phyloP scores from a whole-genome alignment of 2,797 vertebrate genomes.

The Uromys caudimaculatus region DNA sequence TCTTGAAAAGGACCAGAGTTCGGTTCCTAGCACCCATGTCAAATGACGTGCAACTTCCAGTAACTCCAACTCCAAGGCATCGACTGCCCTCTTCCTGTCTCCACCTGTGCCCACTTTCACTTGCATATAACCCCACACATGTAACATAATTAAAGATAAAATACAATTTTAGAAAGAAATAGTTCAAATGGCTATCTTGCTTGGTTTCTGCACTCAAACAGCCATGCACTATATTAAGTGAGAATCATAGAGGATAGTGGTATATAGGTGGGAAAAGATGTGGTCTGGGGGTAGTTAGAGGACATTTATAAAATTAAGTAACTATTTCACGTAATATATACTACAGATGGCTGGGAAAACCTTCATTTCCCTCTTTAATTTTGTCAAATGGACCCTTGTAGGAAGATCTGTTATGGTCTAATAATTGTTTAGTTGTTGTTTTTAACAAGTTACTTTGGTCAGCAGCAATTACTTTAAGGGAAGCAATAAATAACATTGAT shows the following conservation, averaged over 20 bases:
- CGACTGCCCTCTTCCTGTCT: background rate
- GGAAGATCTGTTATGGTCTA: conserved; percentile 10
- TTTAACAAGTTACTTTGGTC: background rate
- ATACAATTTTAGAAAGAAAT: conserved; percentile 25
- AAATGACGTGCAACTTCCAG: background rate
- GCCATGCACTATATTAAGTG: background rate
- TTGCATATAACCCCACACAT: background rate
- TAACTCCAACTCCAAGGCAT: background rate
- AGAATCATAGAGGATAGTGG: background rate
- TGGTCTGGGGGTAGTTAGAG: background rate
- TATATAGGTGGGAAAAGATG: background rate
- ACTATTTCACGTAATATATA: conserved; percentile 41
- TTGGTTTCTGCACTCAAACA: background rate
- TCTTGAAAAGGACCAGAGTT: background rate
- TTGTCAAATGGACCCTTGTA: conserved; percentile 28
- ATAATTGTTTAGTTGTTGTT: conserved; percentile 11
- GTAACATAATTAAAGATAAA: background rate
- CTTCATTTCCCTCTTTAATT: conserved; percentile 55
- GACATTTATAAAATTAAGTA: conserved; percentile 59
- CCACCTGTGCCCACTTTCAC: background rate
- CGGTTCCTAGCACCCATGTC: background rate
- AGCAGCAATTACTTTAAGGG: conserved; percentile 69
- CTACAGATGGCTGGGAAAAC: background rate
- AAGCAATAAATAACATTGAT: conserved; percentile 67
- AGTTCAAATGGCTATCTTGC: background rate